Evolutionary conservation across 2,113 vertebrate genomes (phyloP), one percentile per base, ranked within the genome.

Genomic region (Tychaedon coryphoeus): DNA sequence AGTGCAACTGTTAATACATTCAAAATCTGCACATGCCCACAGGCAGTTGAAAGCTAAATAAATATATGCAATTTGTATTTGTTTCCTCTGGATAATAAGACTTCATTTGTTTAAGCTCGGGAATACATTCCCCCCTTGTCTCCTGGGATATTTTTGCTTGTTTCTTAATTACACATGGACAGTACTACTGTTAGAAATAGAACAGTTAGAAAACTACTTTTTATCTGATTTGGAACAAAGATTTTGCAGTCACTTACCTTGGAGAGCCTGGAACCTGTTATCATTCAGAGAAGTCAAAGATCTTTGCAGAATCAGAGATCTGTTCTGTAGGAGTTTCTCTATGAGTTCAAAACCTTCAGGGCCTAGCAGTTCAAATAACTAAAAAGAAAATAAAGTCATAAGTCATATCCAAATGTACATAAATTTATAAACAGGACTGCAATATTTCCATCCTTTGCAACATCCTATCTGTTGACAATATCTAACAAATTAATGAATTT

Each of bases 281-380:
- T 99, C 99, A 92, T 96, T 94, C 73, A 98, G 93, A 78, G 95
- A 95, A 89, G 96, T 91, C 75, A 99, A 97, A 91, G 98, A 98
- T 65, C 95, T 98, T 93, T 99, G 98, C 76, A 99, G 98, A 92
- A 99, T 99, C 69, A 96, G 90, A 47, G 97, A 92, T 97, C 99
- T 98, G 40, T 98, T 98, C 96, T 99, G 99, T 26, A 99, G 98
- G 10, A 99, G 98, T 61, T 98, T 98, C 89, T 98, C 99, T 97
- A 99, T 99, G 94, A 99, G 98, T 97, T 99, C 99, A 92, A 99
- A 97, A 74, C 99, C 99, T 95, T 99, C 99, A 83, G 99, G 98
- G 75, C 99, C 99, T 56, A 99, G 98, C 34, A 99, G 97, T 93
- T 99, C 99, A 96, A 99, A 99, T 67, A 99, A 96, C 99, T 99